These are phyloP conservation scores for Struthio camelus DNA, from an alignment of 2,113 vertebrate genomes.

Conservation along the genomic window DNA sequence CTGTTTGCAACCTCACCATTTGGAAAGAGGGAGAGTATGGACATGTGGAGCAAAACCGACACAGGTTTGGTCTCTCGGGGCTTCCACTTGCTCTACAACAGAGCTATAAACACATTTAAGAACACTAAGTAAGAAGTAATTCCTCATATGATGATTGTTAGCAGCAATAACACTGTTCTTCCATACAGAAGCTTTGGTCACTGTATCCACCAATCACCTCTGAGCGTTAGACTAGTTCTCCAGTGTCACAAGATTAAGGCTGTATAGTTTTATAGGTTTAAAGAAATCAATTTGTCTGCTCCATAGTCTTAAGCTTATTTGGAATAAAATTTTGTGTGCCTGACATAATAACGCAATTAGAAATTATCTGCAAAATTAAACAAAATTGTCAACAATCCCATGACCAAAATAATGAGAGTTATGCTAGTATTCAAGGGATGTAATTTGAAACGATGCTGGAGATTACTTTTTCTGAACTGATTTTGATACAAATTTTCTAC, in stretches of 20 bases:
- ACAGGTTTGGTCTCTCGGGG: background rate
- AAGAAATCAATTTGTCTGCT: background rate
- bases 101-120: background rate
- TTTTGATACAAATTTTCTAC: background rate
- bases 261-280: background rate
- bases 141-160: background rate
- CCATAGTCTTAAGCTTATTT: background rate
- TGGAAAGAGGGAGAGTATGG: background rate
- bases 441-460: background rate
- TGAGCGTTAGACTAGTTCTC: background rate
- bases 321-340: background rate
- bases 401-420: background rate
- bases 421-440: background rate
- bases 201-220: background rate
- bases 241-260: background rate
- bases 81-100: background rate
- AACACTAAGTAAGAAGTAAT: background rate
- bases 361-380: background rate
- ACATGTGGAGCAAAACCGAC: background rate
- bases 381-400: background rate
- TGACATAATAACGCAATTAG: background rate
- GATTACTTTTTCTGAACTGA: background rate
- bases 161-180: background rate
- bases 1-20: background rate
- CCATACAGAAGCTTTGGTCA: background rate